These are phyloP conservation scores for Xylocampa areola DNA, from an alignment of 2,888 invertebrate species.

Conservation along the genomic window DNA sequence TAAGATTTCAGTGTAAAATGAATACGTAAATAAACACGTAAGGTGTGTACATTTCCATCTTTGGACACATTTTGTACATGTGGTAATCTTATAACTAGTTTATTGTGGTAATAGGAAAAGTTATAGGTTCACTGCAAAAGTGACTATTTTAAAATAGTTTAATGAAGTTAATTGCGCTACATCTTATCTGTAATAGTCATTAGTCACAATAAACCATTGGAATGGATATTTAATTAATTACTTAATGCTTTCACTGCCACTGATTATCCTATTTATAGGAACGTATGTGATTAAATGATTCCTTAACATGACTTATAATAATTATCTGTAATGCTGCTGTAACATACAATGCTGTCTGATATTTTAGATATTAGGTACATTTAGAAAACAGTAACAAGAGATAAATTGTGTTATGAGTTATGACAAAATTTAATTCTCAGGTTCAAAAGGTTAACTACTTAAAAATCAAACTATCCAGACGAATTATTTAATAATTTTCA, in stretches of 20 bases:
- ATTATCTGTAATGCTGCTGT: no score
- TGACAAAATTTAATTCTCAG: background rate
- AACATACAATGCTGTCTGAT: no score
- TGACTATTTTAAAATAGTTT: background rate
- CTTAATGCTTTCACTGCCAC: background rate
- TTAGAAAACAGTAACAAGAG: background rate
- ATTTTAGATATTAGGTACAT: no score
- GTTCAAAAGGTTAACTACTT: constrained; percentile 8
- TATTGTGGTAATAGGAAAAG: background rate
- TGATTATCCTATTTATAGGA: no score
- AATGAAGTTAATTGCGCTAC: background rate
- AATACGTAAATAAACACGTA: no score
- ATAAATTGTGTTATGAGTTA: background rate
- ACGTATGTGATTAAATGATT: no score
- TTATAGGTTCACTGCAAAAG: background rate
- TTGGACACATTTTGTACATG: no score
- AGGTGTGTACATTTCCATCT: no score
- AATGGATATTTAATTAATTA: background rate
- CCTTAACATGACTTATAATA: no score
- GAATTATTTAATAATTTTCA: background rate
- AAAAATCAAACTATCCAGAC: background rate
- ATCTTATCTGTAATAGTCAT: background rate
- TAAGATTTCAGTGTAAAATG: no score
- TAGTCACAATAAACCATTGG: background rate
- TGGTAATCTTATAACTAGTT: no score